Evolutionary conservation across 2,113 vertebrate species (phyloP).

Genomic region (Pelecanus crispus): DNA sequence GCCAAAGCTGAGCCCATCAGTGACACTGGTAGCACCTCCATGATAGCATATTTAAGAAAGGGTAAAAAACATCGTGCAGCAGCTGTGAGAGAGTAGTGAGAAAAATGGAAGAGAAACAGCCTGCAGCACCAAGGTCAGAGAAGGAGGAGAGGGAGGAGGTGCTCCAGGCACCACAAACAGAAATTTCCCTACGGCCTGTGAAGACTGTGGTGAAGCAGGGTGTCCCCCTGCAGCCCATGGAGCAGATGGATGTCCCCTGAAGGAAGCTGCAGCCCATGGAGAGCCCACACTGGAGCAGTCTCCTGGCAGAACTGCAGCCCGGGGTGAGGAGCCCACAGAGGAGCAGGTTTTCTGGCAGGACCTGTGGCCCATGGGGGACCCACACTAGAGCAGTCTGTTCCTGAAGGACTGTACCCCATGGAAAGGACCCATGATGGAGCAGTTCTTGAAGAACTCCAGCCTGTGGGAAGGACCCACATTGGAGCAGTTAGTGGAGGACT

Average conservation of each 20-base stretch:
- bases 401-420: background rate
- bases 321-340: background rate
- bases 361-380: background rate
- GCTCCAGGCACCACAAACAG: background rate
- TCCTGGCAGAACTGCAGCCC: background rate
- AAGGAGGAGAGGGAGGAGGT: background rate
- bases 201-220: background rate
- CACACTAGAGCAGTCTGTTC: rapidly evolving
- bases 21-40: rapidly evolving
- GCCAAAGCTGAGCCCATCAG: background rate
- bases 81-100: background rate
- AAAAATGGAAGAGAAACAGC: background rate
- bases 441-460: background rate
- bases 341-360: background rate
- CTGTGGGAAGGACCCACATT: background rate
- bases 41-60: background rate
- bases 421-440: background rate
- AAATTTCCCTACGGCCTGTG: background rate
- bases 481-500: background rate
- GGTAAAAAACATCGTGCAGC: background rate
- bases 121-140: background rate
- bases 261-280: background rate
- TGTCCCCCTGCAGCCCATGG: background rate
- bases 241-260: background rate
- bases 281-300: background rate